Evolutionary conservation across 2,888 invertebrate genomes (phyloP).

Genomic region (Clostera curtula): DNA sequence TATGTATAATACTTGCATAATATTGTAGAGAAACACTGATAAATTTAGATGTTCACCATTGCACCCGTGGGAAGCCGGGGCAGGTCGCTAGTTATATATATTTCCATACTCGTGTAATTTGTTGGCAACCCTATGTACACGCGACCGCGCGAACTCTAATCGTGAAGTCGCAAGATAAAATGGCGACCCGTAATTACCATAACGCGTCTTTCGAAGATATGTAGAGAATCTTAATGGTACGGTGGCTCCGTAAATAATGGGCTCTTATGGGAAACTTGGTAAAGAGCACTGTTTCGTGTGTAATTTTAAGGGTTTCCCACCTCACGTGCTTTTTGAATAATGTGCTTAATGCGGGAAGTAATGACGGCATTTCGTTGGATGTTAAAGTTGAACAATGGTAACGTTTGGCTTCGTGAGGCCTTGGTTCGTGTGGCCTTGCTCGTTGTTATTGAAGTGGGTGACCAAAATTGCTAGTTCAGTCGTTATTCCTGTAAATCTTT

Average conservation of each 20-base stretch:
- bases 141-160: conserved; percentile 59
- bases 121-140: conserved; percentile 37
- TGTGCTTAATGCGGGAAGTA: conserved; percentile 58
- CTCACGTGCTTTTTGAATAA: conserved; percentile 70
- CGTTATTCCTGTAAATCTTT: too few species aligned
- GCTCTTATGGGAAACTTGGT: conserved; percentile 74
- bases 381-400: conserved; percentile 36
- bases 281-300: conserved; percentile 72
- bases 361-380: conserved; percentile 51
- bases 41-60: too few species aligned
- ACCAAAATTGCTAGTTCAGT: too few species aligned
- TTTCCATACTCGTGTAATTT: conserved; percentile 8
- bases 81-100: too few species aligned
- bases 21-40: too few species aligned
- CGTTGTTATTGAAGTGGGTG: too few species aligned
- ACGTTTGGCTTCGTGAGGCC: too few species aligned
- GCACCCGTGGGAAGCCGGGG: too few species aligned
- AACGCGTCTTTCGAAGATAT: conserved; percentile 73
- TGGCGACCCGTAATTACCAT: conserved; percentile 75
- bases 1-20: too few species aligned
- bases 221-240: conserved; percentile 74
- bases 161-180: conserved; percentile 70
- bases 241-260: conserved; percentile 73
- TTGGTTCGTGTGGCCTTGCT: too few species aligned
- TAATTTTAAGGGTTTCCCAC: conserved; percentile 69